Percentiles rank a stretch among this genome's conserved stretches.
phyloP scores from a whole-genome alignment of 2,797 vertebrate genomes.

The Tenualosa thibaudeaui region DNA sequence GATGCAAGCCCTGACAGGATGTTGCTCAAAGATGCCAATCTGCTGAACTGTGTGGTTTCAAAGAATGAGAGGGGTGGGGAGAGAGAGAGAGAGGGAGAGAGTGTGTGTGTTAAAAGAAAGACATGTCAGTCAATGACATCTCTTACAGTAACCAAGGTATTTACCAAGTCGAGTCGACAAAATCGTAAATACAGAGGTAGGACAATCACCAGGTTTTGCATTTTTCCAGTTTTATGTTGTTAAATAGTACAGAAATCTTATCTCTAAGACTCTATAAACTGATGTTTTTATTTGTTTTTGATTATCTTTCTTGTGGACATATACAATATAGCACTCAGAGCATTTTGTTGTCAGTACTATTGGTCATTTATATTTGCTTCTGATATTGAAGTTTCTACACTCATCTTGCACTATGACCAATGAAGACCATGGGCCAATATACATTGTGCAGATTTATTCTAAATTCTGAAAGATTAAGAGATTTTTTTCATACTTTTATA shows the following conservation, averaged over 20 bases:
- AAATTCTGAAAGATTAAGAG: too few species aligned
- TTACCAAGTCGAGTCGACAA: not conserved
- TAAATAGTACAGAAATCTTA: not conserved
- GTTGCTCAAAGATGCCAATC: constrained; percentile 18
- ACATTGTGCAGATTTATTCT: not conserved
- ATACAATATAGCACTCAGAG: not conserved
- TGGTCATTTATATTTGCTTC: not conserved
- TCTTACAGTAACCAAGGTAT: not conserved
- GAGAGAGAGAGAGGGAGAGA: not conserved
- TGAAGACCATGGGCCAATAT: not conserved
- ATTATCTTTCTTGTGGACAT: not conserved
- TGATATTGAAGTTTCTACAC: not conserved
- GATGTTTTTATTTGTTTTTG: not conserved
- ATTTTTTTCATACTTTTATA: too few species aligned
- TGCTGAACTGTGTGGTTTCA: not conserved
- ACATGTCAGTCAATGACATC: not conserved
- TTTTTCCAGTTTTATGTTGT: not conserved
- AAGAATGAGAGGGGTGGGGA: not conserved
- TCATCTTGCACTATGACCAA: not conserved
- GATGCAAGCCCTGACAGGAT: not conserved
- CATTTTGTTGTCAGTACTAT: not conserved
- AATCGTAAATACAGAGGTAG: not conserved
- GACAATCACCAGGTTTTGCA: not conserved
- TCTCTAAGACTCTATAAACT: not conserved
- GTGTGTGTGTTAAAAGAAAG: not conserved